Evolutionary conservation across 2,113 vertebrate species (phyloP), one percentile per base, ranked within the genome.

Genomic region (Larimichthys crocea): DNA sequence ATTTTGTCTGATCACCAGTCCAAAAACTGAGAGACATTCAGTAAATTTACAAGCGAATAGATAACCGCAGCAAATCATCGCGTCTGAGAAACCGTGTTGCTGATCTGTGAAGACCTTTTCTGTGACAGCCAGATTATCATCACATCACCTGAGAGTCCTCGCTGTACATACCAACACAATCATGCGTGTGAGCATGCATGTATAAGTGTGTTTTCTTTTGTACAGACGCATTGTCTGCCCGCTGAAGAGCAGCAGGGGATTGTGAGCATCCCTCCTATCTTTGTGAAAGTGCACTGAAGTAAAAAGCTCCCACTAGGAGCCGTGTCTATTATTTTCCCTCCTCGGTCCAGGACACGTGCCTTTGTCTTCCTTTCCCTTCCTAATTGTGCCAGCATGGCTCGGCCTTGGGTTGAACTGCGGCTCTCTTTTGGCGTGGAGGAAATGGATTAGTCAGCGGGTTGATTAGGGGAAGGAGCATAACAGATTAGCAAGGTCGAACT

Each of bases 371-470:
- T 63, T 63, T 68, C 35, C 35, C 29, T 29, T 67, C 52, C 56
- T 89, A 56, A 84, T 84, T 85, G 91, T 64, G 74, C 78, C 49
- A 61, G 72, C 3, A 46, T 73, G 79, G 26, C 67, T 86, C 19
- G 48, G 78, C 89, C 76, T 46, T 35, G 22, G 84, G 81, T 82
- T 86, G 81, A 85, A 90, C 67, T 26, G 74, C 49, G 12, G 65
- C 79, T 74, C 80, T 74, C 53, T 56, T 40, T 86, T 84, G 91
- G 80, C 89, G 52, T 42, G 49, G 35, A 64, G 89, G 76, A 86
- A 90, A 89, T 86, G 84, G 91, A 94, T 94, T 91, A 92, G 86
- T 86, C 86, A 80, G 77, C 48, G 79, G 78, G 86, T 91, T 92
- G 89, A 95, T 94, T 92, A 91, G 82, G 40, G 49, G 87, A 88